A percentile compares a stretch with the other conserved stretches of the same genome.
phyloP scores from a whole-genome alignment of 2,888 invertebrate species.

The Aspidiotus rigidus region DNA sequence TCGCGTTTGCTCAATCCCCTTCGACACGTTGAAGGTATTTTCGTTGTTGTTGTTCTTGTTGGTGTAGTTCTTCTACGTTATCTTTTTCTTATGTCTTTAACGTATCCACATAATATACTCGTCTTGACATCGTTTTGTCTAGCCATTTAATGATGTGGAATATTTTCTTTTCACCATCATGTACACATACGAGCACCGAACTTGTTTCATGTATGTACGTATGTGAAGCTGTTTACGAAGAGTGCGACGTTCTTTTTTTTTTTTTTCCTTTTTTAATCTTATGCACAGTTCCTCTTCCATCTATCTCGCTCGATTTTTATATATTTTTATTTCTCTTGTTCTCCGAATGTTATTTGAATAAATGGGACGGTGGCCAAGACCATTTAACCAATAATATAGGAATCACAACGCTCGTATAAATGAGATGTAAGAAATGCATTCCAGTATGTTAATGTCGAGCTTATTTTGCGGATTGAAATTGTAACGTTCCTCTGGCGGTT shows the following conservation, averaged over 20 bases:
- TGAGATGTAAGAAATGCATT: slow-evolving; percentile 27
- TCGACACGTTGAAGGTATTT: neutral
- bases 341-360: slow-evolving; percentile 22
- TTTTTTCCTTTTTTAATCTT: neutral
- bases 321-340: slow-evolving; percentile 2
- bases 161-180: slow-evolving; percentile 30
- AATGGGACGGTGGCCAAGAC: slow-evolving; percentile 32
- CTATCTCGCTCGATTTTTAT: slow-evolving; percentile 4
- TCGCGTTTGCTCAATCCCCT: no score
- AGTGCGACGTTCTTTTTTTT: slow-evolving; percentile 23
- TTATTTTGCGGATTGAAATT: slow-evolving; percentile 26
- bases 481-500: slow-evolving; percentile 16
- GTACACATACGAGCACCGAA: slow-evolving; percentile 17
- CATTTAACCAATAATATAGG: slow-evolving; percentile 29
- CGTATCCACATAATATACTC: slow-evolving; percentile 23
- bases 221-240: slow-evolving; percentile 18
- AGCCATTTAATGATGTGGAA: slow-evolving; percentile 32
- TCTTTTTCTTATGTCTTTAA: slow-evolving; percentile 21
- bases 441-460: slow-evolving; percentile 20
- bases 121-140: slow-evolving; percentile 24
- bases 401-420: slow-evolving; percentile 29
- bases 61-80: slow-evolving; percentile 21
- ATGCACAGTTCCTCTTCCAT: neutral
- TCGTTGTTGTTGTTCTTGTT: slow-evolving; percentile 6
- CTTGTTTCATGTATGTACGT: slow-evolving; percentile 28